Evolutionary conservation across 2,797 vertebrate genomes (phyloP), one percentile per base, ranked within the genome.

Genomic region (Sylvia borin): DNA sequence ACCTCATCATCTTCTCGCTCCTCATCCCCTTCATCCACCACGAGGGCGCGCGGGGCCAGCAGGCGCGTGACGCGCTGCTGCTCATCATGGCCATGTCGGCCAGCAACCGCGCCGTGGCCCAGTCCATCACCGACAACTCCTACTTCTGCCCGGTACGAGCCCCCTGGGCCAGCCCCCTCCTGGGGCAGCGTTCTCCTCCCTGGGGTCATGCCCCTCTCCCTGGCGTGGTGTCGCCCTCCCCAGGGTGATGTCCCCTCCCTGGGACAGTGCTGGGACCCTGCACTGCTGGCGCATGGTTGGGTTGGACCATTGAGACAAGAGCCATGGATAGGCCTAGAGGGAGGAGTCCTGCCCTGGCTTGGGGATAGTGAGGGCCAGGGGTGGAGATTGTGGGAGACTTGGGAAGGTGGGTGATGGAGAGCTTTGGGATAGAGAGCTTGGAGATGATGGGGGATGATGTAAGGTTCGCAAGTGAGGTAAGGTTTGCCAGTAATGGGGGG

Each of bases 11-110:
- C 96, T 99, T 99, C 98, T 99, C 99, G 67, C 98, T 99, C 83
- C 99, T 99, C 26, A 98, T 99, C 78, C 99, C 99, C 16, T 99
- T 99, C 97, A 98, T 99, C 95, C 99, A 99, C 97, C 99, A 99
- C 32, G 99, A 99, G 74, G 99, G 99, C 2, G 91, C 98, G 15
- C 98, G 99, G 26, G 99, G 99, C 22, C 99, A 99, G 96, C 99
- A 99, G 97, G 99, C 99, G 3, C 97, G 99, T 1, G 99, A 99
- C 2, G 99, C 99, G 1, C 98, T 99, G 85, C 99, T 99, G 60
- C 98, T 99, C 79, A 98, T 99, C 96, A 99, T 99, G 99, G 99
- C 99, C 10, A 96, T 99, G 47, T 99, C 99, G 0, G 99, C 99
- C 79, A 98, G 97, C 96, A 98, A 99, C 89, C 97, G 97, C 11